These are phyloP conservation scores for Caloenas nicobarica DNA, from an alignment of 2,113 vertebrate species.

Conservation along the genomic window DNA sequence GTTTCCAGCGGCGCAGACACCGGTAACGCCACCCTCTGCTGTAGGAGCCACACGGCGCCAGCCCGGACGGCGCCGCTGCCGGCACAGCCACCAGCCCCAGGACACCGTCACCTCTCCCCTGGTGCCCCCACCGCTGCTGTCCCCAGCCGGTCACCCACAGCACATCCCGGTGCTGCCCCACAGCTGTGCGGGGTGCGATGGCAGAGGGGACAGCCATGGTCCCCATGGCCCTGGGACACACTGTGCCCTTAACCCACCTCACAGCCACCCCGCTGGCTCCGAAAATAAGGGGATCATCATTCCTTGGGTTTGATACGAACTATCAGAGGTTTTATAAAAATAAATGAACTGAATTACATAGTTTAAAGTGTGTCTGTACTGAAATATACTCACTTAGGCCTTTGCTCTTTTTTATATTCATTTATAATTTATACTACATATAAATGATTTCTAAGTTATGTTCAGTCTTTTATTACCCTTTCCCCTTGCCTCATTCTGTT, in stretches of 20 bases:
- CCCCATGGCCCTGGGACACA: fast-evolving
- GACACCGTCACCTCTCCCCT: not conserved
- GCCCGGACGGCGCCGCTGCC: no score
- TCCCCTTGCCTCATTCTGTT: not conserved
- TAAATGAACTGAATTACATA: not conserved
- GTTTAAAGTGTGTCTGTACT: not conserved
- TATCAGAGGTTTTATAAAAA: not conserved
- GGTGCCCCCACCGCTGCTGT: no score
- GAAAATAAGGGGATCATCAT: fast-evolving
- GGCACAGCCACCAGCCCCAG: not conserved
- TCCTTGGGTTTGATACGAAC: not conserved
- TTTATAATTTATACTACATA: not conserved
- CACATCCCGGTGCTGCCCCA: not conserved
- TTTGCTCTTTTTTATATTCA: not conserved
- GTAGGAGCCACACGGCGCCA: not conserved
- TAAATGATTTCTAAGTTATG: not conserved
- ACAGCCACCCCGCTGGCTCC: fast-evolving
- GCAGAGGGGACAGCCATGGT: fast-evolving
- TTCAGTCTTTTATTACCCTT: not conserved
- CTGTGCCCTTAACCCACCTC: fast-evolving
- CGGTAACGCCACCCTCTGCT: conserved; percentile 9
- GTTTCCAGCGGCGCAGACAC: not conserved
- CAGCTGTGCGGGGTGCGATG: fast-evolving
- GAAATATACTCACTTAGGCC: not conserved
- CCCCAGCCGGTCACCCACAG: no score